These are phyloP conservation scores for Lynx canadensis DNA, from an alignment of 2,113 vertebrate species.

Conservation along the genomic window DNA sequence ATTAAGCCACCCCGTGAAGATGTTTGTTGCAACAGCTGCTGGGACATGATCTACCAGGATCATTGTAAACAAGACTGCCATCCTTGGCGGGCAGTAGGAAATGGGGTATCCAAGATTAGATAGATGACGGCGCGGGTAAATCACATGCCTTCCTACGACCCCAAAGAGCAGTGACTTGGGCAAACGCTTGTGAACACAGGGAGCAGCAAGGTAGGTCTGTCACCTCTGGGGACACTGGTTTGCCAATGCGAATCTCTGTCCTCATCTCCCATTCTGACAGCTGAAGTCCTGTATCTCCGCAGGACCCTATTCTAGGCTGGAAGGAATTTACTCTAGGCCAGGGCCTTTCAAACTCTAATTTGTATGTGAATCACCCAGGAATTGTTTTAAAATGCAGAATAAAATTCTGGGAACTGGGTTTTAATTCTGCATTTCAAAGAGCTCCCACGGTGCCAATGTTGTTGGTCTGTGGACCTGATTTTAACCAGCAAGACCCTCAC, in stretches of 20 bases:
- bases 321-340: neutral
- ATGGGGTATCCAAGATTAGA: neutral
- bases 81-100: no score
- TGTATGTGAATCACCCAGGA: neutral
- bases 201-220: neutral
- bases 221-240: neutral
- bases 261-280: neutral
- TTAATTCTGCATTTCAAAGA: neutral
- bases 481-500: neutral
- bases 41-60: neutral
- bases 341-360: neutral
- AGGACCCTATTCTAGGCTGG: neutral
- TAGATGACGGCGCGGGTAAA: neutral
- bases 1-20: neutral
- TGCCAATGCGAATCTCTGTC: neutral
- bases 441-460: neutral
- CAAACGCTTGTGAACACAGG: neutral
- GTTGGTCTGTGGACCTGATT: neutral
- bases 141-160: neutral
- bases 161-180: neutral
- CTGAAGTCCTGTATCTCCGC: neutral
- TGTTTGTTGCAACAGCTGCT: neutral
- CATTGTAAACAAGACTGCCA: neutral
- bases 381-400: neutral
- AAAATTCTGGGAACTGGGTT: neutral